Percentiles rank a stretch among this genome's conserved stretches.
These are phyloP conservation scores for Selenia dentaria DNA, from an alignment of 2,888 invertebrate species.

Conservation along the genomic window DNA sequence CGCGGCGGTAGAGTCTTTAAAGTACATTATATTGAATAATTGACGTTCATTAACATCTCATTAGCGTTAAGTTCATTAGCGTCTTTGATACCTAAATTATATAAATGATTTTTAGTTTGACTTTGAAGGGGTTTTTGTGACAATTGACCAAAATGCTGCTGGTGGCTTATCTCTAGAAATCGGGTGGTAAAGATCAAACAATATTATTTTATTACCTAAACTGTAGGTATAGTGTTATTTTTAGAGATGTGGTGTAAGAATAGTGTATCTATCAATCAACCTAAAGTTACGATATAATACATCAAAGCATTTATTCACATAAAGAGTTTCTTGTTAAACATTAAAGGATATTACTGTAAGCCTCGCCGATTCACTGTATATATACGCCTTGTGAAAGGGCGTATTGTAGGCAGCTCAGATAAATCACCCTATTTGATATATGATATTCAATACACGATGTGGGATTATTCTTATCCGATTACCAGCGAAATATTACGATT, in stretches of 20 bases:
- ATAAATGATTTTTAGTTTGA: too few relatives aligned
- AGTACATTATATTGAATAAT: too few relatives aligned
- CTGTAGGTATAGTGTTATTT: too few relatives aligned
- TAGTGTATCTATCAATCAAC: neutral
- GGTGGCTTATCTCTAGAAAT: too few relatives aligned
- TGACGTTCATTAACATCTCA: too few relatives aligned
- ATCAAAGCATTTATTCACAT: neutral
- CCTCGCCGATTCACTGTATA: constrained; percentile 5
- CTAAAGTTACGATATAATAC: neutral
- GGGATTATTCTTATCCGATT: constrained; percentile 23
- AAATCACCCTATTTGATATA: constrained; percentile 28
- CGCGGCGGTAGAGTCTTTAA: too few relatives aligned
- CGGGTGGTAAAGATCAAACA: too few relatives aligned
- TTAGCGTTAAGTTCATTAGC: too few relatives aligned
- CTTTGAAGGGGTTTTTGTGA: too few relatives aligned
- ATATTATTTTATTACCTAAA: too few relatives aligned
- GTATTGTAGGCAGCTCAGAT: constrained; percentile 18
- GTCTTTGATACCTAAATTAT: too few relatives aligned
- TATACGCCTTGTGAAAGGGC: constrained; percentile 3
- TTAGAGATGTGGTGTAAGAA: neutral
- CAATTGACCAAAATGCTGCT: too few relatives aligned
- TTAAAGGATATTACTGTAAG: constrained; percentile 16
- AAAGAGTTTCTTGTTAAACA: constrained; percentile 14
- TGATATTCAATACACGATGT: constrained; percentile 25
- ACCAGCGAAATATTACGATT: constrained; percentile 19